Base-by-base conservation (phyloP, 2,113 vertebrate genomes). In the Micromys minutus region DNA sequence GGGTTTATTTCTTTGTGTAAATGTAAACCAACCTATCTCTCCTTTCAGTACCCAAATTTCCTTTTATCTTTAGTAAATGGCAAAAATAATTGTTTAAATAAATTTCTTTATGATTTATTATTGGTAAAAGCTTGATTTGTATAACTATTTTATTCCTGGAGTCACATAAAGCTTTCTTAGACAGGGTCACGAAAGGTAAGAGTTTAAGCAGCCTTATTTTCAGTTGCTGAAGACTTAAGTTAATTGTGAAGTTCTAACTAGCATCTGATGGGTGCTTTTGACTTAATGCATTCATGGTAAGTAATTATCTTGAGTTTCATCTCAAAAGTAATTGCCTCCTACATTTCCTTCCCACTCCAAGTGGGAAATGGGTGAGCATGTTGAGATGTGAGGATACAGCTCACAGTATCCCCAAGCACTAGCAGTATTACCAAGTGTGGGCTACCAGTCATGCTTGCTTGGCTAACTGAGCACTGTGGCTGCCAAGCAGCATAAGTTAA, bases 231-330 rank as follows among this genome's bases (percentile, higher is more conserved):
- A 86, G 63, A n/a, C 31, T 76, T n/a, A n/a, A n/a, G 42, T 69
- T 42, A 47, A 36, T 34, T 50, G 19, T 86, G 52, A 69, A 86
- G 65, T 50, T 29, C 21, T 42, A 86, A 55, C 50, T 67, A 79
- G 29, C 29, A 26, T 19, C 2, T 26, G 29, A 87, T 67, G 29
- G 59, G 12, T 63, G 42, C 36, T 47, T 4, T 52, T 29, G 47
- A 22, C 26, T 57, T 69, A 13, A 57, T 93, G 83, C 72, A 29
- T 87, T 87, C 47, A 67, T 57, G 47, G 13, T 21, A 9, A 7
- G n/a, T 17, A 87, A 77, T 79, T 76, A 93, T 57, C 45, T 77
- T 93, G n/a, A 65, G 42, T 47, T 85, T 65, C 83, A 47, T 85
- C 83, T 65, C 61, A 85, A 47, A 17, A 47, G 61, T 63, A 84